These are phyloP conservation scores for Junonia oenone DNA, from an alignment of 2,888 invertebrate species.

Conservation along the genomic window DNA sequence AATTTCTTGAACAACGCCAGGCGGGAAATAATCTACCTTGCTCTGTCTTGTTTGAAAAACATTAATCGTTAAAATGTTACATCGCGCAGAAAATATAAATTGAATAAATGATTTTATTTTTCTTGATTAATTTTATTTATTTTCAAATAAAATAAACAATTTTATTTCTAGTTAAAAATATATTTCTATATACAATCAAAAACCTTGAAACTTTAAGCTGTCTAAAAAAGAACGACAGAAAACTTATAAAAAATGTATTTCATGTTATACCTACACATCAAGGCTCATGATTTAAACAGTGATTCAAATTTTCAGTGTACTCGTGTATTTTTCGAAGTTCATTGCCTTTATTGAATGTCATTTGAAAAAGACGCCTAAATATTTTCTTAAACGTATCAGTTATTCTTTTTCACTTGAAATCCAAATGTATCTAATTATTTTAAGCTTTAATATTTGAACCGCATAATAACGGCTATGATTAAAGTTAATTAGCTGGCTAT, in stretches of 20 bases:
- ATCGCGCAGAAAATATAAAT: constrained; percentile 27
- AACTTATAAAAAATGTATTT: neutral
- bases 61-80: constrained; percentile 45
- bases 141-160: neutral
- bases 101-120: constrained; percentile 8
- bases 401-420: neutral
- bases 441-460: neutral
- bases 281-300: neutral
- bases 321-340: constrained; percentile 37
- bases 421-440: neutral
- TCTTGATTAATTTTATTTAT: neutral
- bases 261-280: neutral
- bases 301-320: neutral
- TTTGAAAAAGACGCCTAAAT: constrained; percentile 20
- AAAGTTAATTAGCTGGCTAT: constrained; percentile 8
- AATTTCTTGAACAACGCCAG: constrained; percentile 44
- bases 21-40: constrained; percentile 52
- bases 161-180: no score
- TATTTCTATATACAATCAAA: neutral
- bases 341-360: constrained; percentile 29
- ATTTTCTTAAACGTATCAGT: neutral
- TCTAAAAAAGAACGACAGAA: neutral
- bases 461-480: neutral
- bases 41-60: constrained; percentile 55
- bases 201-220: neutral